A percentile compares a stretch with the other conserved stretches of the same genome.
These are phyloP conservation scores for Aramus guarauna DNA, from an alignment of 2,113 vertebrate species.

Conservation along the genomic window DNA sequence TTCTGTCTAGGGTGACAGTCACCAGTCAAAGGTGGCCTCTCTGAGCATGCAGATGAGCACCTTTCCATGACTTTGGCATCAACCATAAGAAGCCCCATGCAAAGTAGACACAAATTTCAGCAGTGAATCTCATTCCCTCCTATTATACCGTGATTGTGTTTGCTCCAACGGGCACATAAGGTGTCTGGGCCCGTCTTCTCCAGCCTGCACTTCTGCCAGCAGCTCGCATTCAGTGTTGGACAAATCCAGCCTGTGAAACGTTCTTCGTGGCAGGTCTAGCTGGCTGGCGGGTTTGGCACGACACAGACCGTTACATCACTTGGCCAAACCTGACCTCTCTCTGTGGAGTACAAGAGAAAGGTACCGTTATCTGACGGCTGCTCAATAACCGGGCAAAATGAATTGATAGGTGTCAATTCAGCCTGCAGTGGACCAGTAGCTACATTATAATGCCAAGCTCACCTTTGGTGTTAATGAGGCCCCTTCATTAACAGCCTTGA, in stretches of 20 bases:
- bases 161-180: background rate
- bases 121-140: background rate
- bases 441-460: background rate
- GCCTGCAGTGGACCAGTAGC: background rate
- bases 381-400: fast-evolving
- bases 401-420: background rate
- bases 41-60: background rate
- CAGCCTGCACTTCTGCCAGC: background rate
- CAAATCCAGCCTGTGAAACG: background rate
- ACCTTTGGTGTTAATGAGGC: slow-evolving; percentile 56
- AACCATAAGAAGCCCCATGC: background rate
- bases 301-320: background rate
- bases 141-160: background rate
- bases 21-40: background rate
- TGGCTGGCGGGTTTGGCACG: background rate
- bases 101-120: background rate
- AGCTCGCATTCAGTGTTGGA: background rate
- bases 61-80: background rate
- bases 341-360: background rate
- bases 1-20: background rate
- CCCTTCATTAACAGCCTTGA: slow-evolving; percentile 29
- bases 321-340: background rate
- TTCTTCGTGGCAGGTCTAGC: background rate
- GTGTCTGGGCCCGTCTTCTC: background rate
- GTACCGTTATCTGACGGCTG: background rate